These are phyloP conservation scores for Julus scanicus DNA, from an alignment of 2,888 invertebrate genomes.

Conservation along the genomic window DNA sequence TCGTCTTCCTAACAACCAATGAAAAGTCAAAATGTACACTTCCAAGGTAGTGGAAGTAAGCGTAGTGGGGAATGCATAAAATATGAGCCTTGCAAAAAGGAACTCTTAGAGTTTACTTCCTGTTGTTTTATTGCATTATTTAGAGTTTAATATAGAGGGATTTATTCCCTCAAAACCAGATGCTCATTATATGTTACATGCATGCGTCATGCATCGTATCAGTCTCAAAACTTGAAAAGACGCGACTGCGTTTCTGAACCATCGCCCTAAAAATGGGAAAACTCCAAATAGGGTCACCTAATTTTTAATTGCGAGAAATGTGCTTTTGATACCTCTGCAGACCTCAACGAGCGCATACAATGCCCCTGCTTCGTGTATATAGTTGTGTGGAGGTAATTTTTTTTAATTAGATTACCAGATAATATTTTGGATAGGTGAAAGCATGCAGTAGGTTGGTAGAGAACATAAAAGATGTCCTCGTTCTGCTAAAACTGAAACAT, in stretches of 20 bases:
- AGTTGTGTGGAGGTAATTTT: neutral
- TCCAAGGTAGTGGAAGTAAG: slow-evolving; percentile 43
- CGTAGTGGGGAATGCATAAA: neutral
- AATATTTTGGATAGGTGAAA: neutral
- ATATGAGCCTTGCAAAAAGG: slow-evolving; percentile 14
- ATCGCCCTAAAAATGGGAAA: slow-evolving; percentile 16
- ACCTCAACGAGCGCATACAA: slow-evolving; percentile 27
- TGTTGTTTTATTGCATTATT: slow-evolving; percentile 45
- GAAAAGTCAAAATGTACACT: slow-evolving; percentile 1
- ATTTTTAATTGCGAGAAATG: slow-evolving; percentile 38
- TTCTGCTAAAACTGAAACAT: neutral
- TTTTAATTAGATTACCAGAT: neutral
- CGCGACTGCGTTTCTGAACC: neutral
- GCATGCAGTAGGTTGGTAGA: neutral
- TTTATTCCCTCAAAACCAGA: slow-evolving; percentile 12
- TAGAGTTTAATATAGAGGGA: neutral
- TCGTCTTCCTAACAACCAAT: neutral
- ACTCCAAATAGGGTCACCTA: neutral
- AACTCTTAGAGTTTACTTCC: slow-evolving; percentile 9
- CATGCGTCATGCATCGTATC: neutral
- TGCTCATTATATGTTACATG: neutral
- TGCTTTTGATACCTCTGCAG: neutral
- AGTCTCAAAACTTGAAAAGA: neutral
- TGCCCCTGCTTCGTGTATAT: slow-evolving; percentile 17
- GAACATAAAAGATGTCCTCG: neutral